A percentile compares a stretch with the other conserved stretches of the same genome.
phyloP scores from a whole-genome alignment of 2,888 invertebrate genomes.

The Lucinisca nassula region DNA sequence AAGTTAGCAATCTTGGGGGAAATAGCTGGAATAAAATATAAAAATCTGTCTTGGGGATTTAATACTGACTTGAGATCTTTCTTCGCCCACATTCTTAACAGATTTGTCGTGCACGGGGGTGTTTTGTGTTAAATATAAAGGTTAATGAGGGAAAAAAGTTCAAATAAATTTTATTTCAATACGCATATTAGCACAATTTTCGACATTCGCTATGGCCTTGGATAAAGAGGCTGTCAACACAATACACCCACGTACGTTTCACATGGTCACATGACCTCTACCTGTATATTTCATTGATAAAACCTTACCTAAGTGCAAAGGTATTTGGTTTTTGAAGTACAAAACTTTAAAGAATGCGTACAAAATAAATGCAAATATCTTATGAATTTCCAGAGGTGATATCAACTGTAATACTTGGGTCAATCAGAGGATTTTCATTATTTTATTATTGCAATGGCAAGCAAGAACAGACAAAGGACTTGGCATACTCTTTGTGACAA shows the following conservation, averaged over 20 bases:
- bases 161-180: background rate
- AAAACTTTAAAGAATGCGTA: conserved; percentile 13
- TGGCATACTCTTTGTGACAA: conserved; percentile 11
- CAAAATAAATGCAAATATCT: background rate
- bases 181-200: background rate
- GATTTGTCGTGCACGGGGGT: too few species aligned
- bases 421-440: background rate
- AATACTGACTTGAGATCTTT: too few species aligned
- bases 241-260: background rate
- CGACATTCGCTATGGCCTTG: background rate
- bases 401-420: background rate
- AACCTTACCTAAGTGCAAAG: conserved; percentile 21
- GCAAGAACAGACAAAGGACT: background rate
- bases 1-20: too few species aligned
- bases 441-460: too few species aligned
- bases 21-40: too few species aligned
- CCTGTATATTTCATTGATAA: conserved; percentile 15
- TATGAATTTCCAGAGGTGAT: background rate
- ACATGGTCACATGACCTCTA: conserved; percentile 7
- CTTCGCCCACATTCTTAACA: too few species aligned
- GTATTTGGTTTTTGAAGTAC: conserved; percentile 10
- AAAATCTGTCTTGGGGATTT: too few species aligned
- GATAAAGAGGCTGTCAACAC: background rate
- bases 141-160: background rate
- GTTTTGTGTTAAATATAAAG: background rate